Conservation (phyloP, 2,888 invertebrate genomes). For the Microctonus aethiopoides region DNA sequence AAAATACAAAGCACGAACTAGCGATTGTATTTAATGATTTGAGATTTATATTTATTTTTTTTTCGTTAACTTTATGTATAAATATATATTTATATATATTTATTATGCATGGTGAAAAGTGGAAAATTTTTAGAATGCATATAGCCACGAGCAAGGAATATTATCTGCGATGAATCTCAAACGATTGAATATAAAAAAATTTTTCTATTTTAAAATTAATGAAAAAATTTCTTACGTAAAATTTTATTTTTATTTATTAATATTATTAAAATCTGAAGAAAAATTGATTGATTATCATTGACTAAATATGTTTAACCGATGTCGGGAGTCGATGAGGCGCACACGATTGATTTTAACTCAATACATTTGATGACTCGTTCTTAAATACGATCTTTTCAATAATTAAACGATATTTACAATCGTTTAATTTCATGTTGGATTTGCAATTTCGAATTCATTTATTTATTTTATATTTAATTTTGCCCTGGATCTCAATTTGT, state of each 20-base stretch:
- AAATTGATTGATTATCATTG: not conserved
- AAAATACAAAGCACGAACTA: no score
- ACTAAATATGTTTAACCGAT: not conserved
- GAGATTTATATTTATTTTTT: no score
- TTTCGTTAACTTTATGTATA: not conserved
- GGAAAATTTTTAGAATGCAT: not conserved
- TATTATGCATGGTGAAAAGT: no score
- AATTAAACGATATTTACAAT: not conserved
- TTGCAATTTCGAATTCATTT: not conserved
- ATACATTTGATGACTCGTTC: constrained; percentile 18
- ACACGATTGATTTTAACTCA: constrained; percentile 7
- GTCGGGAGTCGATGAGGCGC: constrained; percentile 17
- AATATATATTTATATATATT: no score
- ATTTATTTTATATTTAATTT: not conserved
- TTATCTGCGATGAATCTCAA: constrained; percentile 11
- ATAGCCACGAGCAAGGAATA: not conserved
- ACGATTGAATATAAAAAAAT: not conserved
- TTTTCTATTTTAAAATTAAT: not conserved
- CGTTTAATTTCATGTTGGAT: constrained; percentile 10
- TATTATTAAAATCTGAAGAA: not conserved
- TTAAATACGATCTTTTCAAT: not conserved
- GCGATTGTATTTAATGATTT: no score
- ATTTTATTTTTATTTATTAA: no score
- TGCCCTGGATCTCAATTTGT: constrained; percentile 4
- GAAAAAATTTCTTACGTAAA: no score